Evolutionary conservation across 2,888 invertebrate species (phyloP).

Genomic region (Cerastis rubricosa): DNA sequence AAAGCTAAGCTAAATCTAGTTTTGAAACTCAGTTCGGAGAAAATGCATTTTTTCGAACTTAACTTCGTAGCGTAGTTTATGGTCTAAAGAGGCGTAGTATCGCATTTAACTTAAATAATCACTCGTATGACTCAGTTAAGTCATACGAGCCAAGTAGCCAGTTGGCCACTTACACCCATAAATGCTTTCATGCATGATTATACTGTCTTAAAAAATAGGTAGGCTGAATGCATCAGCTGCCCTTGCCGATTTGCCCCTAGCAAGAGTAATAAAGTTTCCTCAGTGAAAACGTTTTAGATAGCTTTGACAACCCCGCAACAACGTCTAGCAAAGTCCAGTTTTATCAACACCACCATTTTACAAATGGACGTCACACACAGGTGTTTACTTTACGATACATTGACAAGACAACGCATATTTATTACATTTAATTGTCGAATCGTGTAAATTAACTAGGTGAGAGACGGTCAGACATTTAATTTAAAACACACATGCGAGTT

Average conservation of each 20-base stretch:
- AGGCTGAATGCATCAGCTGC: constrained; percentile 35
- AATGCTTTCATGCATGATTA: not conserved
- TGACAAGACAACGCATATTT: constrained; percentile 34
- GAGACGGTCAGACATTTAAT: constrained; percentile 29
- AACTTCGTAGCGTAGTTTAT: not conserved
- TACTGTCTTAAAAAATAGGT: constrained; percentile 10
- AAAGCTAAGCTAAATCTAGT: too few relatives aligned
- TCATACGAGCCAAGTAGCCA: too few relatives aligned
- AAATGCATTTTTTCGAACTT: not conserved
- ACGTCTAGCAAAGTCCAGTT: constrained; percentile 27
- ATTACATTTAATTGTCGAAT: constrained; percentile 36
- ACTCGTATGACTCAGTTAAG: constrained; percentile 1
- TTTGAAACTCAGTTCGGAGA: too few relatives aligned
- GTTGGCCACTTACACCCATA: constrained; percentile 5
- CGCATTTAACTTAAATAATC: constrained; percentile 6
- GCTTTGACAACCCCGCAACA: not conserved
- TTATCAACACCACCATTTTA: constrained; percentile 32
- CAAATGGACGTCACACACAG: constrained; percentile 21
- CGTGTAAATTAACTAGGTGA: constrained; percentile 42
- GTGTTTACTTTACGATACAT: constrained; percentile 39
- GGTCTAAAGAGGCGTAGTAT: not conserved
- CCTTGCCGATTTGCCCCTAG: not conserved
- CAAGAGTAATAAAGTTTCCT: constrained; percentile 31
- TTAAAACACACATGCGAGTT: constrained; percentile 49
- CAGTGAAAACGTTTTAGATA: constrained; percentile 31